Evolutionary conservation across 23 tunicate species (phyloP).

Genomic region (Halocynthia aurantium): DNA sequence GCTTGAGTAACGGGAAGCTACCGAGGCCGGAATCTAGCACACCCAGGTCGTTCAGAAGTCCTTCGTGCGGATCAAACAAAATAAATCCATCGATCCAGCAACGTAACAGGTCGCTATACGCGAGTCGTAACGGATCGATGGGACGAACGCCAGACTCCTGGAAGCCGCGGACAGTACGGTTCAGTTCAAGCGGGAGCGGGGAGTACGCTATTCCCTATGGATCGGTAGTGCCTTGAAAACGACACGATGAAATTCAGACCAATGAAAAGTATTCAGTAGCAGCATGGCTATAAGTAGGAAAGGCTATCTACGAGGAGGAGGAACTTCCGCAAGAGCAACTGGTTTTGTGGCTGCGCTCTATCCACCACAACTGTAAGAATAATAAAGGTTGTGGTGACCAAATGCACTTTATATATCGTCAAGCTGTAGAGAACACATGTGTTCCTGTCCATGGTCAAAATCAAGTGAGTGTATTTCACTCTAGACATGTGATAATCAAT

Average conservation of each 20-base stretch:
- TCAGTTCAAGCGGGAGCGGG: constrained; percentile 4
- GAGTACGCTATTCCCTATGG: constrained; percentile 12
- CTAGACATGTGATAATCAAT: too few species aligned
- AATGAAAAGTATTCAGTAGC: too few species aligned
- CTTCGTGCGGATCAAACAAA: not conserved
- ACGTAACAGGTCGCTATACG: not conserved
- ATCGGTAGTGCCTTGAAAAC: constrained; percentile 7
- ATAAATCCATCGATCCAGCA: not conserved
- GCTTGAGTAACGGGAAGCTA: not conserved
- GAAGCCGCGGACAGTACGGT: not conserved
- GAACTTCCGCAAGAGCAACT: too few species aligned
- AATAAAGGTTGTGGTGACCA: too few species aligned
- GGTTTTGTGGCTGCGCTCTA: too few species aligned
- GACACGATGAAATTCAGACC: not conserved
- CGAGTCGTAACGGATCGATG: not conserved
- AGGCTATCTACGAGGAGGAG: too few species aligned
- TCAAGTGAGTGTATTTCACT: too few species aligned
- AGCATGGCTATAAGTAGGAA: too few species aligned
- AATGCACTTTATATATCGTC: too few species aligned
- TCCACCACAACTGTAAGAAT: too few species aligned
- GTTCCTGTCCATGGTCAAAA: too few species aligned
- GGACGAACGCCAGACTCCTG: not conserved
- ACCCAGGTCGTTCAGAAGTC: not conserved
- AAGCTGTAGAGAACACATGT: too few species aligned
- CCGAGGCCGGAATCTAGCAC: not conserved